A percentile compares a stretch with the other conserved stretches of the same genome.
These are phyloP conservation scores for Chalcosyrphus nemorum DNA, from an alignment of 2,888 invertebrate species.

Conservation along the genomic window DNA sequence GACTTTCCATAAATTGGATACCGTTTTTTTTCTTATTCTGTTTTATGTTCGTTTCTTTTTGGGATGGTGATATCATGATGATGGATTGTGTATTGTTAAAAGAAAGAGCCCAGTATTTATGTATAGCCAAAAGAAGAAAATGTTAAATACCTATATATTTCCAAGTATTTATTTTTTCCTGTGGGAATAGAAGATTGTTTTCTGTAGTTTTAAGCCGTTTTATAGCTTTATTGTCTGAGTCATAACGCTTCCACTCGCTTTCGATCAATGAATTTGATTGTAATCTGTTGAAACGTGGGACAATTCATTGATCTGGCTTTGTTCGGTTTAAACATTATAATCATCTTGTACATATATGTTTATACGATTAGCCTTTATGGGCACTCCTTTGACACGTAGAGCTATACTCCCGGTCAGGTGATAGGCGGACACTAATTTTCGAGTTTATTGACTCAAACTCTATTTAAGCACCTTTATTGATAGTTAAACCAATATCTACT, in stretches of 20 bases:
- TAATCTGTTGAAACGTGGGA: background rate
- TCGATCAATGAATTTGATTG: background rate
- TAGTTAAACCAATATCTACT: background rate
- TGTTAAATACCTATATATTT: no score
- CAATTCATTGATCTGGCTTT: background rate
- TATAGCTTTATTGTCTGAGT: background rate
- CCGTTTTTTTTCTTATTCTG: background rate
- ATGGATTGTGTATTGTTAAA: background rate
- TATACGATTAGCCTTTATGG: no score
- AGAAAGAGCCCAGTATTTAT: background rate
- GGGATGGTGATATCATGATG: conserved; percentile 25
- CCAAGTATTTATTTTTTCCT: background rate
- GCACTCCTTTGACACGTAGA: background rate
- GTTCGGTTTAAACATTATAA: no score
- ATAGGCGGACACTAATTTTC: no score
- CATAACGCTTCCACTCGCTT: background rate
- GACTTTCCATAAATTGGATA: conserved; percentile 38
- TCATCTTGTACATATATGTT: no score
- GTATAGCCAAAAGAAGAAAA: conserved; percentile 1
- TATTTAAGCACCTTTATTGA: no score
- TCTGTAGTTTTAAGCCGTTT: background rate
- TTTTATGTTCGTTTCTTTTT: background rate
- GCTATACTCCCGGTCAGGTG: no score
- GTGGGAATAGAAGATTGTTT: conserved; percentile 8
- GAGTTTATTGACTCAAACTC: no score